Base-by-base conservation (phyloP, 2,888 invertebrate species). In the Embidobia sp. region DNA sequence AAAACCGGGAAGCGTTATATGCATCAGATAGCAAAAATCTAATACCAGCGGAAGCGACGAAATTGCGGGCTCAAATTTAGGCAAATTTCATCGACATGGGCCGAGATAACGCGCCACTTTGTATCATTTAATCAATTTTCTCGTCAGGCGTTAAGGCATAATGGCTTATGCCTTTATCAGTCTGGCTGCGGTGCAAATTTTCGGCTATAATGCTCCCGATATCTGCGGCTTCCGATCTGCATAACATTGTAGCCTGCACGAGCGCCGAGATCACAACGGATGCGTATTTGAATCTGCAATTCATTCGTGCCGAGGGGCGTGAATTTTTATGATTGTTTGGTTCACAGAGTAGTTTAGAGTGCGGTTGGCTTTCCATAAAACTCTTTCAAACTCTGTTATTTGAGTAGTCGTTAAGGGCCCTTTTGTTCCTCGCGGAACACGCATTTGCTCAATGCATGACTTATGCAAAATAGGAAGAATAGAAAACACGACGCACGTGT, bases 221-320 rank as follows among this genome's bases (percentile, higher is more conserved):
- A 76, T 76, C 75, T 76, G 11, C 10, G 13, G 19, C 16, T 64
- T 35, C 29, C 44, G 55, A 76, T 76, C 76, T 76, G 55, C 51
- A 57, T 70, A 61, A 57, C 70, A 51, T 53, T 57, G 59, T 76
- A 10, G 18, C 44, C 29, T 40, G 57, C 59, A 33, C 55, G 59
- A 59, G 73, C 44, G 16, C 16, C 37, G 27, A 29, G 51, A 78
- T 76, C 63, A 57, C 37, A 55, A 67, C 69, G 75, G 75, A 76
- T 78, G 78, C 64, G 55, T 69, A 70, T 75, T 63, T 67, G 67
- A 75, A 78, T 78, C 75, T 72, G 67, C 78, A 78, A 78, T 78
- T 75, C 78, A 78, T 78, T 78, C 64, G 72, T 75, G 78, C 78
- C 67, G 35, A 72, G 75, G 78, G 78, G 78, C 78, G 76, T 78